Percentiles rank a stretch among this genome's conserved stretches.
These are phyloP conservation scores for Sebastes steindachneri DNA, from an alignment of 2,797 vertebrate genomes.

Conservation along the genomic window DNA sequence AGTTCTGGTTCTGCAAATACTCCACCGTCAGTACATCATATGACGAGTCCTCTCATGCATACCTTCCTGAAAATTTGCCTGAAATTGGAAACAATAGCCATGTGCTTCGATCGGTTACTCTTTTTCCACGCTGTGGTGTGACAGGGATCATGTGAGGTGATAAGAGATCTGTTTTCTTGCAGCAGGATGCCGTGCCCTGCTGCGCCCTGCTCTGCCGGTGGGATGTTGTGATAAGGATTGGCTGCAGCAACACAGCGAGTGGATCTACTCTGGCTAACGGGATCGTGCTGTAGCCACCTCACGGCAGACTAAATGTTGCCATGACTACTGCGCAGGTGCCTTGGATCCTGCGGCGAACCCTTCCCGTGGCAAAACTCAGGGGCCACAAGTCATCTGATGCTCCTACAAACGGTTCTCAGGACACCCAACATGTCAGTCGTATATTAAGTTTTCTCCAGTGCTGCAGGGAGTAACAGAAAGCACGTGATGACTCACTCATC, in stretches of 20 bases:
- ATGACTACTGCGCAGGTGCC: conserved; percentile 41
- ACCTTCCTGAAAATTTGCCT: conserved; percentile 22
- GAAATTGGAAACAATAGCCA: conserved; percentile 47
- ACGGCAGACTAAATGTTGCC: conserved; percentile 33
- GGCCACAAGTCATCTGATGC: conserved; percentile 43
- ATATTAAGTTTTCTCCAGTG: conserved; percentile 29
- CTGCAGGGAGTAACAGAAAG: conserved; percentile 33
- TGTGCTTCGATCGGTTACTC: conserved; percentile 40
- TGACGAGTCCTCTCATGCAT: conserved; percentile 4
- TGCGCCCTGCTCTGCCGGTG: conserved; percentile 34
- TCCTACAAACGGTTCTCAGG: conserved; percentile 47
- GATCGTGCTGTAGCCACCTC: conserved; percentile 5
- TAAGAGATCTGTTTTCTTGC: conserved; percentile 65
- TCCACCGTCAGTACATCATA: not conserved
- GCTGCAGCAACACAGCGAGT: conserved; percentile 9
- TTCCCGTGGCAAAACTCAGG: conserved; percentile 29
- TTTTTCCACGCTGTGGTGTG: conserved; percentile 35
- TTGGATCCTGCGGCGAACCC: conserved; percentile 23
- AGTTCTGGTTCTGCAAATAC: not conserved
- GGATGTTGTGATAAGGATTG: conserved; percentile 62
- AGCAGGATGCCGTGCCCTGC: conserved; percentile 30
- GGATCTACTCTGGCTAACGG: conserved; percentile 11
- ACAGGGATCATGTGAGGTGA: conserved; percentile 56
- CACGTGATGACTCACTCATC: not conserved
- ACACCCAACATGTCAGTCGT: conserved; percentile 17